phyloP scores from a whole-genome alignment of 2,888 invertebrate genomes.

The Agrochola litura region DNA sequence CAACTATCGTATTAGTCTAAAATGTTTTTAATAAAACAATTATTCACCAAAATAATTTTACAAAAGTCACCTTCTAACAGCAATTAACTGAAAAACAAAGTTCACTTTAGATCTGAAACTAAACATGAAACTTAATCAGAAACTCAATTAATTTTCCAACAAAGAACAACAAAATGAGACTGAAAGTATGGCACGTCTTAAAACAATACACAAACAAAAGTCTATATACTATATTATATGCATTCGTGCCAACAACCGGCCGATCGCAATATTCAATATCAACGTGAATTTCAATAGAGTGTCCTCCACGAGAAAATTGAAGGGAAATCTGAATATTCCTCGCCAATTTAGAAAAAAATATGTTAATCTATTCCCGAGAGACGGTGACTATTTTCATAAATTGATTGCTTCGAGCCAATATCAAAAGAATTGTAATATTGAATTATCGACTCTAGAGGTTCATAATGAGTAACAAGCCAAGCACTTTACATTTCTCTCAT shows the following conservation, averaged over 20 bases:
- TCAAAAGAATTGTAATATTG: conserved; percentile 82
- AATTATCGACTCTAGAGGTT: conserved; percentile 74
- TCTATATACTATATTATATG: conserved; percentile 74
- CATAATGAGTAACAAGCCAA: conserved; percentile 61
- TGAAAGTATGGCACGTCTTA: conserved; percentile 60
- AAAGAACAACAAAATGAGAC: conserved; percentile 61
- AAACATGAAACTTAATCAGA: conserved; percentile 46
- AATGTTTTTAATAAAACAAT: not conserved
- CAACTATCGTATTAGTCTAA: conserved; percentile 4
- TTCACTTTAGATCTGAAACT: conserved; percentile 32
- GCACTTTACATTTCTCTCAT: conserved; percentile 34
- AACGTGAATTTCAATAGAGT: conserved; percentile 84
- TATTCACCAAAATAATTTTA: not conserved
- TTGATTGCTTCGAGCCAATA: conserved; percentile 84
- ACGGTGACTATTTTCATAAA: conserved; percentile 85
- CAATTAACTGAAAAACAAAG: conserved; percentile 34
- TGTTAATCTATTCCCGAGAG: conserved; percentile 85
- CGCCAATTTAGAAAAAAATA: conserved; percentile 85
- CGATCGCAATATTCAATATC: conserved; percentile 85
- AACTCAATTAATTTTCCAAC: conserved; percentile 58
- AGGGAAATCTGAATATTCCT: conserved; percentile 87
- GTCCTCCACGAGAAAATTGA: conserved; percentile 85
- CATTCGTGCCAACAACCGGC: conserved; percentile 73
- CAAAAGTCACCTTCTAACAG: not conserved
- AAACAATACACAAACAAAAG: conserved; percentile 70